These are phyloP conservation scores for Chroicocephalus ridibundus DNA, from an alignment of 2,113 vertebrate genomes.

Conservation along the genomic window DNA sequence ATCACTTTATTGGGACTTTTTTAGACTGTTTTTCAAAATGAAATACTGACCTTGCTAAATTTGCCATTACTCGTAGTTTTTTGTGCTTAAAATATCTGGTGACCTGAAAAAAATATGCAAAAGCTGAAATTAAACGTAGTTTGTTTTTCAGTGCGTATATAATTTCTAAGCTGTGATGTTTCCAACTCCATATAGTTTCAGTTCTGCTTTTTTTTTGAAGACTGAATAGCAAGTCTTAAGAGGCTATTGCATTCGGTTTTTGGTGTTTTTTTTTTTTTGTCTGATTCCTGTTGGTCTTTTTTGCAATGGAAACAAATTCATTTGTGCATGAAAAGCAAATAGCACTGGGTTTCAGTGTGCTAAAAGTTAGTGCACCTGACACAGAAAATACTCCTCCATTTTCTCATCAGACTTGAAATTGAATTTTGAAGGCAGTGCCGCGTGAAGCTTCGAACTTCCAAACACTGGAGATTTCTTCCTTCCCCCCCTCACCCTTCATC, in stretches of 20 bases:
- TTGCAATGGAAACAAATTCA: not conserved
- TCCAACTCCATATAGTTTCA: not conserved
- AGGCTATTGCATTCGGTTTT: not conserved
- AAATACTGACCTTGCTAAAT: not conserved
- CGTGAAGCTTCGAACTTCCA: not conserved
- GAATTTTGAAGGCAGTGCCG: not conserved
- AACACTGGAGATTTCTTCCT: not conserved
- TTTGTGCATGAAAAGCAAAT: not conserved
- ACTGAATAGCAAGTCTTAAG: not conserved
- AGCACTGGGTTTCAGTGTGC: not conserved
- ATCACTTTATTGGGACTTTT: not conserved
- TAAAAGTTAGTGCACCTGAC: not conserved
- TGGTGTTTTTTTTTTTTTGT: not conserved
- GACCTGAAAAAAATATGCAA: not conserved
- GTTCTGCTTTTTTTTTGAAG: not conserved
- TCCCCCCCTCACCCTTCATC: not conserved
- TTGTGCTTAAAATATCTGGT: not conserved
- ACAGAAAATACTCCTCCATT: not conserved
- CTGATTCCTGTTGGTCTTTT: not conserved
- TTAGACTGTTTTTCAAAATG: not conserved
- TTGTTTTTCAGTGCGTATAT: not conserved
- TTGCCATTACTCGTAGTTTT: not conserved
- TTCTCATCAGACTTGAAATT: not conserved
- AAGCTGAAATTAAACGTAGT: not conserved
- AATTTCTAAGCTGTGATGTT: not conserved